These are phyloP conservation scores for Notothenia coriiceps DNA, from an alignment of 2,113 vertebrate genomes.

Conservation along the genomic window DNA sequence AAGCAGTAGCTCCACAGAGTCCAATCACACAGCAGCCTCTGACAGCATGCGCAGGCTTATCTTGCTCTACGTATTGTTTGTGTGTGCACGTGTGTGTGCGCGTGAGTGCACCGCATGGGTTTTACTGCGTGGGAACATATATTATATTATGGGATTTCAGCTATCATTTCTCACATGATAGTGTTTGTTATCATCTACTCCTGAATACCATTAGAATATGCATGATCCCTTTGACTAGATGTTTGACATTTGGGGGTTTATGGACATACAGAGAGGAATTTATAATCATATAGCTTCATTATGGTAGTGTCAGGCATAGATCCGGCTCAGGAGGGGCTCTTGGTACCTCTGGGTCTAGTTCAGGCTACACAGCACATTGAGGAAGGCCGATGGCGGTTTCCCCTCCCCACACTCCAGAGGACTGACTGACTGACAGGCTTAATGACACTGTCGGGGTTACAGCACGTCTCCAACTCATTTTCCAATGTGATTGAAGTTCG, in stretches of 20 bases:
- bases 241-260: constrained; percentile 67
- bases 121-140: constrained; percentile 66
- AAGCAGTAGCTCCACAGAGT: constrained; percentile 77
- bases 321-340: constrained; percentile 45
- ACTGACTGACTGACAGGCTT: constrained; percentile 79
- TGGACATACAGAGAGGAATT: constrained; percentile 56
- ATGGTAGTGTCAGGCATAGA: constrained; percentile 58
- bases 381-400: constrained; percentile 54
- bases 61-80: constrained; percentile 59
- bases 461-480: constrained; percentile 77
- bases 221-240: constrained; percentile 59
- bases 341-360: constrained; percentile 62
- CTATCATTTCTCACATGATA: constrained; percentile 58
- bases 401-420: constrained; percentile 56
- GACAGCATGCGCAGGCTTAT: constrained; percentile 70
- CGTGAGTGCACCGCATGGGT: constrained; percentile 21
- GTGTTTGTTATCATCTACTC: constrained; percentile 60
- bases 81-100: constrained; percentile 22
- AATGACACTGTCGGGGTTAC: constrained; percentile 79
- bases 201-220: constrained; percentile 64
- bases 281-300: constrained; percentile 73
- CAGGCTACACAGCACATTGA: constrained; percentile 37
- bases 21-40: constrained; percentile 77
- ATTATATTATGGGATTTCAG: constrained; percentile 70
- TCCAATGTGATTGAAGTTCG: constrained; percentile 81